Evolutionary conservation across 2,888 invertebrate genomes (phyloP).

Genomic region (Dicyrtomina minuta): DNA sequence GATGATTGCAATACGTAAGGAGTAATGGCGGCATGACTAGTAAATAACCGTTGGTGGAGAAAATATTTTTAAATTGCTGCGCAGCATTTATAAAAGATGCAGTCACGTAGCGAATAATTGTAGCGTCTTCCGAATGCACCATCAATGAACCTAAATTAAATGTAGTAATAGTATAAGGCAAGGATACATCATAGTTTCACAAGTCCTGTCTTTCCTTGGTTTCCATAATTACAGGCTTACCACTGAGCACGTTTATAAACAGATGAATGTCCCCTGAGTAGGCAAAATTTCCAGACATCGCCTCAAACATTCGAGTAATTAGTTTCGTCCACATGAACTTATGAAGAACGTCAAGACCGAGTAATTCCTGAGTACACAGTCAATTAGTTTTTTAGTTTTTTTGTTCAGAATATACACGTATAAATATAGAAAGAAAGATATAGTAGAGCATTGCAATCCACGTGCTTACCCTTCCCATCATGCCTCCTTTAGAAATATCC

Average conservation of each 20-base stretch:
- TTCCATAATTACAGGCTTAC: too few relatives aligned
- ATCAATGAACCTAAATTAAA: conserved; percentile 69
- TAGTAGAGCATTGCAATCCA: too few relatives aligned
- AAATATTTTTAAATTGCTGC: conserved; percentile 97
- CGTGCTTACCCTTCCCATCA: conserved; percentile 74
- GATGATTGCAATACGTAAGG: conserved; percentile 95
- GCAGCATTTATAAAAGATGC: conserved; percentile 97
- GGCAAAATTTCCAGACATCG: conserved; percentile 96
- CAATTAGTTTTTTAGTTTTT: too few relatives aligned
- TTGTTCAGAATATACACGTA: too few relatives aligned
- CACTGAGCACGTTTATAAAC: conserved; percentile 95
- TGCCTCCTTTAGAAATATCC: conserved; percentile 84
- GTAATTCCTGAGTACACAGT: conserved; percentile 66
- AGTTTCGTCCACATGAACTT: conserved; percentile 99
- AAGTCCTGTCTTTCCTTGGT: background rate
- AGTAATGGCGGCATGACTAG: conserved; percentile 96
- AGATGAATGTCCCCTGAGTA: conserved; percentile 96
- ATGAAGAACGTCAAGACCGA: conserved; percentile 92
- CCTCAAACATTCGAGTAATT: conserved; percentile 94
- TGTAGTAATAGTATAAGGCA: background rate
- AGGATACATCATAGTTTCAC: background rate
- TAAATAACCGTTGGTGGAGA: conserved; percentile 95
- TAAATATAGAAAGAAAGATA: background rate
- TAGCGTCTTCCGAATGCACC: conserved; percentile 93
- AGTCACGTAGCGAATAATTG: conserved; percentile 91